Conservation (phyloP, 92 coral and sea anemone genomes). For the Porites lobata region DNA sequence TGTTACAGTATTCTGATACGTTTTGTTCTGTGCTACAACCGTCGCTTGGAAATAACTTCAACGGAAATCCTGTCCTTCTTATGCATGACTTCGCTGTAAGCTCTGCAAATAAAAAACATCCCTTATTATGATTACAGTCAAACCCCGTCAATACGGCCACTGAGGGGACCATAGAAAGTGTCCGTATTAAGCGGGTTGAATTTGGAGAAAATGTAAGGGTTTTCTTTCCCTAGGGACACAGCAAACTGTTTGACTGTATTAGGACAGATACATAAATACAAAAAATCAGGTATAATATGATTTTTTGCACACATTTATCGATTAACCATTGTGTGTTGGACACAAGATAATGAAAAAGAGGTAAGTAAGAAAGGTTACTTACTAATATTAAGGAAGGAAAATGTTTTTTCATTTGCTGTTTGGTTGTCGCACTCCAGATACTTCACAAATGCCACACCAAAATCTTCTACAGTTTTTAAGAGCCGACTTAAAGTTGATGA, state of each 20-base stretch:
- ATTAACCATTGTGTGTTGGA: background rate
- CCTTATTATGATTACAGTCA: too few relatives aligned
- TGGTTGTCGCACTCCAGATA: slow-evolving; percentile 20
- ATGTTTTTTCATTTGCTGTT: slow-evolving; percentile 21
- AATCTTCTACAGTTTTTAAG: slow-evolving; percentile 22
- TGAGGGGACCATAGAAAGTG: too few relatives aligned
- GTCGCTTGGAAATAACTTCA: background rate
- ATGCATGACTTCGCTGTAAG: slow-evolving; percentile 26
- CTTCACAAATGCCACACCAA: slow-evolving; percentile 28
- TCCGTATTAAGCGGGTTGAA: too few relatives aligned
- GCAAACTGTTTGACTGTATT: too few relatives aligned
- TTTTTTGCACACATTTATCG: background rate
- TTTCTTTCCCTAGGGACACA: too few relatives aligned
- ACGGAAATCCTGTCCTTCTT: slow-evolving; percentile 3
- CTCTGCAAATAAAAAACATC: slow-evolving; percentile 2
- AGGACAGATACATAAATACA: too few relatives aligned
- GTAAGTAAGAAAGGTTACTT: background rate
- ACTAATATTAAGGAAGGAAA: slow-evolving; percentile 21
- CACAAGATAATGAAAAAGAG: background rate
- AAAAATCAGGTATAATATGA: background rate
- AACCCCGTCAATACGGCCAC: too few relatives aligned
- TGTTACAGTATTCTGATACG: background rate
- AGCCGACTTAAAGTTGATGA: slow-evolving; percentile 23
- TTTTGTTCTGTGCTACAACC: background rate
- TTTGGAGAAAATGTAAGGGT: too few relatives aligned